Evolutionary conservation across 2,113 vertebrate genomes (phyloP).

Genomic region (Sarotherodon lohbergeri): DNA sequence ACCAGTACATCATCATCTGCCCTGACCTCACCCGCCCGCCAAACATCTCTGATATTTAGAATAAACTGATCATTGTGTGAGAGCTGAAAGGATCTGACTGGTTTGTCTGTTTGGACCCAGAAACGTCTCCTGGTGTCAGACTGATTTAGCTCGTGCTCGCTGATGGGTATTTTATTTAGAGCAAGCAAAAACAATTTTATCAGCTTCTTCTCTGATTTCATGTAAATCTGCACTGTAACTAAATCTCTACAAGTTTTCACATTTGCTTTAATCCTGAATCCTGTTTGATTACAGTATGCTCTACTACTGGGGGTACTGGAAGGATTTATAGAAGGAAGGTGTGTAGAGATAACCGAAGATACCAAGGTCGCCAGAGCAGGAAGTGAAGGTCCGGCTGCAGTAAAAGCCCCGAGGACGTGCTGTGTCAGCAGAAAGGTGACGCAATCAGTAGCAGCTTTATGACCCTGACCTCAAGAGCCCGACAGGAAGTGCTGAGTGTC

Average conservation of each 20-base stretch:
- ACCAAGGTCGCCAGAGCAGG: neutral
- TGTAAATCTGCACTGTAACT: neutral
- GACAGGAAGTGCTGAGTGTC: neutral
- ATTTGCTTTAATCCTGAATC: neutral
- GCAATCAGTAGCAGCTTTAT: neutral
- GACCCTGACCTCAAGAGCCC: neutral
- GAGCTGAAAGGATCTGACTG: neutral
- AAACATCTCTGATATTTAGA: neutral
- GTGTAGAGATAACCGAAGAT: neutral
- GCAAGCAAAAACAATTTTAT: neutral
- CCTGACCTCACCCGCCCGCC: neutral
- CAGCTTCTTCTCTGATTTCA: neutral
- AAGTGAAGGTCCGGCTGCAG: neutral
- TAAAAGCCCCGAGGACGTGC: neutral
- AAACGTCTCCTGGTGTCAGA: neutral
- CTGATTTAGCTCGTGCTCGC: neutral
- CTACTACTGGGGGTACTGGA: neutral
- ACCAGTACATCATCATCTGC: neutral
- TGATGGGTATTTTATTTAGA: neutral
- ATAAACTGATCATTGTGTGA: neutral
- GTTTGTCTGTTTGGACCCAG: neutral
- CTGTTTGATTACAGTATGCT: neutral
- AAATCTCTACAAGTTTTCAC: neutral
- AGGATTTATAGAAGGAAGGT: neutral
- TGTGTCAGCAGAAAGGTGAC: neutral